Percentiles rank a stretch among this genome's conserved stretches.
Evolutionary conservation across 2,797 vertebrate genomes (phyloP).

Genomic region (Bothrops alternatus): DNA sequence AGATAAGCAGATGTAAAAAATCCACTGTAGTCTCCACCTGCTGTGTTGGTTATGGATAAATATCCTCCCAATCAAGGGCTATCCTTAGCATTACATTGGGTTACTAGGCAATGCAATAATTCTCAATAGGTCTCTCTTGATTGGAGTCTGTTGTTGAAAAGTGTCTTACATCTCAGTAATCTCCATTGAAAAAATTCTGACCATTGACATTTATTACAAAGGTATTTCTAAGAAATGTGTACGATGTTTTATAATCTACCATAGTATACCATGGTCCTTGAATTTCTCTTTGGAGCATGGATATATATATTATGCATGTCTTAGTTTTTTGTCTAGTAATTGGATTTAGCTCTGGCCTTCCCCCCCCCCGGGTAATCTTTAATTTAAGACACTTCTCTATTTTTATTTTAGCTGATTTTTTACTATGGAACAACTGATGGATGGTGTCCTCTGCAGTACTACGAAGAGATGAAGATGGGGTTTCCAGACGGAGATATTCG

Average conservation of each 20-base stretch:
- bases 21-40: background rate
- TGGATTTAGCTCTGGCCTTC: background rate
- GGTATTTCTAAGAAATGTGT: background rate
- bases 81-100: background rate
- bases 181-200: background rate
- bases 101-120: background rate
- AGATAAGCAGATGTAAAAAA: background rate
- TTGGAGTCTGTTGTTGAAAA: background rate
- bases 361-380: background rate
- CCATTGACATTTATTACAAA: background rate
- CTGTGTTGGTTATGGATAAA: background rate
- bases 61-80: background rate
- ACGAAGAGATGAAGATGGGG: constrained; percentile 85
- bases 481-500: constrained; percentile 86
- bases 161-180: background rate
- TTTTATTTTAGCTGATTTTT: constrained; percentile 83
- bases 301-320: background rate
- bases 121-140: background rate
- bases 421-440: constrained; percentile 85
- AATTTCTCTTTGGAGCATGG: background rate
- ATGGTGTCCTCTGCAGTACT: constrained; percentile 89
- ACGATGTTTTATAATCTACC: background rate
- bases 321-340: background rate
- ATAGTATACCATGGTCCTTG: background rate
- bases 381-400: constrained; percentile 34